Evolutionary conservation across 2,113 vertebrate species (phyloP).

Genomic region (Varanus salvator): DNA sequence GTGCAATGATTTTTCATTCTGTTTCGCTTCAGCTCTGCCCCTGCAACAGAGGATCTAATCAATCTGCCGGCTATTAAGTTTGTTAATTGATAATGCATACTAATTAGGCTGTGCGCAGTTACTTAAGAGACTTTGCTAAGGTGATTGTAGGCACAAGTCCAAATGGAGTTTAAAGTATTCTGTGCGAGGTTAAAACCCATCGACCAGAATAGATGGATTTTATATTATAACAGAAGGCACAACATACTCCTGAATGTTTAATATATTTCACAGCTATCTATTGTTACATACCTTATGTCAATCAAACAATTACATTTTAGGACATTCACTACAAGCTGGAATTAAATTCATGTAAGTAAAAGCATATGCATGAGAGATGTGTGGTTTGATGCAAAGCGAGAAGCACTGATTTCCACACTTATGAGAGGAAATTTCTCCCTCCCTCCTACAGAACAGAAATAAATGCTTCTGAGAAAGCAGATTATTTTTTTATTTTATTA

Average conservation of each 20-base stretch:
- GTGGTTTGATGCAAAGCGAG: constrained; percentile 66
- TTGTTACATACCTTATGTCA: constrained; percentile 80
- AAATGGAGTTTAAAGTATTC: constrained; percentile 99
- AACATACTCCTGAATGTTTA: constrained; percentile 86
- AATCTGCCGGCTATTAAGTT: constrained; percentile 99
- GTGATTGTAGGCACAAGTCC: constrained; percentile 99
- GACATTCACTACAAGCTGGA: constrained; percentile 66
- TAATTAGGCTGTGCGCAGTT: constrained; percentile 98
- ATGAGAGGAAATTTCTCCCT: constrained; percentile 41
- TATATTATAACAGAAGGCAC: constrained; percentile 89
- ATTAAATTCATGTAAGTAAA: constrained; percentile 56
- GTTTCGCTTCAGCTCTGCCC: constrained; percentile 98
- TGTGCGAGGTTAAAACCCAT: constrained; percentile 99
- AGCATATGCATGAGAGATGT: constrained; percentile 34
- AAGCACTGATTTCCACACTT: constrained; percentile 72
- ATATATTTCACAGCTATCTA: constrained; percentile 82
- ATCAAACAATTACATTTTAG: constrained; percentile 77
- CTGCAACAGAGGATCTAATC: constrained; percentile 99
- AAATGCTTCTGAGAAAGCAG: constrained; percentile 43
- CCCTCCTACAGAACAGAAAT: constrained; percentile 49
- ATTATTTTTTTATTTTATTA: constrained; percentile 59
- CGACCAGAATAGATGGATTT: constrained; percentile 91
- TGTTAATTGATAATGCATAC: constrained; percentile 99
- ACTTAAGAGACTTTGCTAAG: constrained; percentile 99
- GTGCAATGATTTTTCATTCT: constrained; percentile 96